A percentile compares a stretch with the other conserved stretches of the same genome.
phyloP scores from a whole-genome alignment of 2,797 vertebrate species.

The Danionella dracula region DNA sequence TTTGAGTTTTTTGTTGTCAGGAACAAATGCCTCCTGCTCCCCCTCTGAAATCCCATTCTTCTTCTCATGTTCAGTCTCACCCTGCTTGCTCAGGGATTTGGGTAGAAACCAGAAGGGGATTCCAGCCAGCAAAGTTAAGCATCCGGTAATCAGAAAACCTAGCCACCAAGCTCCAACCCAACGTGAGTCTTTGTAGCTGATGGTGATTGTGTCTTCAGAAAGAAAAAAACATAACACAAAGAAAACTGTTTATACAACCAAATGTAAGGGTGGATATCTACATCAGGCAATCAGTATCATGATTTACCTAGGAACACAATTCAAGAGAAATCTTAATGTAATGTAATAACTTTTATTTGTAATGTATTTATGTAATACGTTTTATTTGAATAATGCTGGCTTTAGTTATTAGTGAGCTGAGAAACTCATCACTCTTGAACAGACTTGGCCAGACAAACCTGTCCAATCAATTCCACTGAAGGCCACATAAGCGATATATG shows the following conservation, averaged over 20 bases:
- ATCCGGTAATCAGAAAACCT: slow-evolving; percentile 76
- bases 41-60: slow-evolving; percentile 11
- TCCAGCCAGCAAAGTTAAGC: slow-evolving; percentile 65
- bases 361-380: too few relatives aligned
- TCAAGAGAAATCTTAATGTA: too few relatives aligned
- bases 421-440: slow-evolving; percentile 1
- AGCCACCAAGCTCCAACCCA: slow-evolving; percentile 91
- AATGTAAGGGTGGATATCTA: background rate
- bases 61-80: slow-evolving; percentile 30
- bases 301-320: too few relatives aligned
- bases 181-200: slow-evolving; percentile 76
- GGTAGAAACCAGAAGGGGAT: slow-evolving; percentile 85
- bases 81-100: slow-evolving; percentile 70
- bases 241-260: background rate
- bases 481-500: too few relatives aligned
- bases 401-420: background rate
- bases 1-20: slow-evolving; percentile 41
- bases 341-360: too few relatives aligned
- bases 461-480: background rate
- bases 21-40: slow-evolving; percentile 65
- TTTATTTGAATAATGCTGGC: background rate
- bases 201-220: slow-evolving; percentile 68
- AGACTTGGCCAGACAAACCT: background rate
- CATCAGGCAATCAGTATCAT: background rate
- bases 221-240: background rate